Conservation (phyloP, 2,113 vertebrate species). For the Periophthalmodon schlosseri region DNA sequence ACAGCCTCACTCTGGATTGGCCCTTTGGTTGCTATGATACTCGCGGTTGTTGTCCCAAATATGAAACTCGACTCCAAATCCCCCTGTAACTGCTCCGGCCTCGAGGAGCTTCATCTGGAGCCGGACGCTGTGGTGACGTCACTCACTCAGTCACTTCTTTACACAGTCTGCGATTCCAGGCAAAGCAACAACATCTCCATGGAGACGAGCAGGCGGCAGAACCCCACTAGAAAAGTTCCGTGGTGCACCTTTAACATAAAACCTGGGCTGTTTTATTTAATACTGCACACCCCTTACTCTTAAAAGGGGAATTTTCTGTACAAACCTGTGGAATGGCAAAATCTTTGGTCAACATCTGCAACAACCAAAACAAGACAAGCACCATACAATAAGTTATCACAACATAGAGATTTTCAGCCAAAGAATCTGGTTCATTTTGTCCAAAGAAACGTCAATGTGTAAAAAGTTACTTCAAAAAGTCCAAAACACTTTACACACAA, state of each 20-base stretch:
- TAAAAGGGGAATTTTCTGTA: constrained; percentile 31
- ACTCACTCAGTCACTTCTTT: too few relatives aligned
- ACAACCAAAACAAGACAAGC: constrained; percentile 56
- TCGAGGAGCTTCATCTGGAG: too few relatives aligned
- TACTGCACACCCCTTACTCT: constrained; percentile 60
- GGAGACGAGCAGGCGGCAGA: too few relatives aligned
- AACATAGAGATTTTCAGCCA: constrained; percentile 60
- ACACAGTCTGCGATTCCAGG: too few relatives aligned
- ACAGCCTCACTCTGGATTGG: too few relatives aligned
- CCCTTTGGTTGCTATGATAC: too few relatives aligned
- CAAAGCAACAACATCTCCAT: too few relatives aligned
- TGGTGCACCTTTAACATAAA: not conserved
- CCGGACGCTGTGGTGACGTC: too few relatives aligned
- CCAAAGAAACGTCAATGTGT: constrained; percentile 33
- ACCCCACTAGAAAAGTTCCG: too few relatives aligned
- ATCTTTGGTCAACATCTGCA: constrained; percentile 79
- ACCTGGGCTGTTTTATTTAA: constrained; percentile 41
- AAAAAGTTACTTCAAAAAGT: constrained; percentile 42
- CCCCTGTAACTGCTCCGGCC: too few relatives aligned
- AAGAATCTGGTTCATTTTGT: constrained; percentile 16
- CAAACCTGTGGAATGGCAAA: constrained; percentile 51
- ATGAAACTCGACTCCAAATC: too few relatives aligned
- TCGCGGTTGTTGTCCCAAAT: too few relatives aligned
- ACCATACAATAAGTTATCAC: constrained; percentile 74
- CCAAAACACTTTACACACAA: constrained; percentile 23